Base-by-base conservation (phyloP, 2,797 vertebrate species). In the Enteromius unitaeniatus region DNA sequence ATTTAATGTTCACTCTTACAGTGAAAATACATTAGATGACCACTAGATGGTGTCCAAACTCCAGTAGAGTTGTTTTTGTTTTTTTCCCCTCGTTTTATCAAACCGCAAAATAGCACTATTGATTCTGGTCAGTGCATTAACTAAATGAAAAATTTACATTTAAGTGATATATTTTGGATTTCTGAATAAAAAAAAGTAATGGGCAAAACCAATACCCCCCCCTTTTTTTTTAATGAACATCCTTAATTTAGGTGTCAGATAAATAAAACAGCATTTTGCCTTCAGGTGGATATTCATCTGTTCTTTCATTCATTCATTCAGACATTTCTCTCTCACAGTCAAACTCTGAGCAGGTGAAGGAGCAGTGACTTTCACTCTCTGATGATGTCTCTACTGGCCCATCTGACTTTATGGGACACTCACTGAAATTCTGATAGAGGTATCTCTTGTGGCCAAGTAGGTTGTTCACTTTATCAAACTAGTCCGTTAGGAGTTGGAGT, bases 291-390 rank as follows among this genome's bases (percentile, higher is more conserved):
- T 74, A 89, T 4, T 90, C 86, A n/a, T 72, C 75, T n/a, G 31
- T 37, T n/a, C n/a, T n/a, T n/a, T n/a, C n/a, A n/a, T n/a, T n/a
- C n/a, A n/a, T 64, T 87, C 87, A 37, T 79, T 84, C 58, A 64
- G 88, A 68, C 68, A 91, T 88, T 34, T 89, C 89, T 74, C 75
- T 87, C 55, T 90, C 84, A 9, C 23, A 85, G 14, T 92, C 91
- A 26, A 87, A 89, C 72, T 92, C 93, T 0, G 92, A 92, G 83
- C 87, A 89, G 11, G 92, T 92, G 51, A 93, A 91, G 0, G 90
- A 91, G 76, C 90, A 92, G 62, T 93, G 86, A 53, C 91, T 91
- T 76, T 92, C 93, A 72, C 90, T 91, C 19, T 92, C 91, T 58
- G 91, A 92, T 4, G 91, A 91, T 26, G 79, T 86, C 42, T 89